Evolutionary conservation across 2,113 vertebrate species (phyloP).

Genomic region (Neodontobutis hainanensis): DNA sequence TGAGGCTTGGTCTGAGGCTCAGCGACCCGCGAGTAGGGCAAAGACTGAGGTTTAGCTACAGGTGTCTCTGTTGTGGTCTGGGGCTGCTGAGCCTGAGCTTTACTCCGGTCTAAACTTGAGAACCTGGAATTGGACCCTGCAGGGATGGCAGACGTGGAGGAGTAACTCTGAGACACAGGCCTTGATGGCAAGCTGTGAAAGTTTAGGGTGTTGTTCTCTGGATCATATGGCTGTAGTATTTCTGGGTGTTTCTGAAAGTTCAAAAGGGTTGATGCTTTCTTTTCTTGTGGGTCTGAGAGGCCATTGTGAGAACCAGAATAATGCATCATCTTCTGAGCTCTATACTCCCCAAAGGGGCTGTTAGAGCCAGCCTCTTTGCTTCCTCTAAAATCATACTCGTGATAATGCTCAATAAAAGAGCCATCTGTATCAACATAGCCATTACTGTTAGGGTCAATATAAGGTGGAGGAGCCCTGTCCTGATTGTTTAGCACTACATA

Average conservation of each 20-base stretch:
- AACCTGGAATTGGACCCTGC: constrained; percentile 41
- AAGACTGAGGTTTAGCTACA: constrained; percentile 32
- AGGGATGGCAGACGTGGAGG: constrained; percentile 62
- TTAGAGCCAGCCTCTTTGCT: constrained; percentile 64
- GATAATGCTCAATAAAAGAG: constrained; percentile 71
- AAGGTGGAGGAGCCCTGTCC: constrained; percentile 79
- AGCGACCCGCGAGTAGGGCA: constrained; percentile 39
- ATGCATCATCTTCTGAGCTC: constrained; percentile 71
- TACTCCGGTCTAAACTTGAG: constrained; percentile 69
- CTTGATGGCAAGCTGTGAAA: constrained; percentile 62
- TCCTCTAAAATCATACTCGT: constrained; percentile 73
- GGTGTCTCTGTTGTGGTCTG: constrained; percentile 29
- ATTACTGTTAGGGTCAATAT: constrained; percentile 75
- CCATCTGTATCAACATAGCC: constrained; percentile 67
- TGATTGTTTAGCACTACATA: constrained; percentile 96
- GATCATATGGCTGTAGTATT: constrained; percentile 90
- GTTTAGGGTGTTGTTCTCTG: constrained; percentile 80
- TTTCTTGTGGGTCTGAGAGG: constrained; percentile 56
- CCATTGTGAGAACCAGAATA: constrained; percentile 73
- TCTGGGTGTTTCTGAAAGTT: constrained; percentile 94
- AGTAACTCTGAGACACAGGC: constrained; percentile 61
- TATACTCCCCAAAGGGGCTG: constrained; percentile 78
- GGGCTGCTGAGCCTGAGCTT: constrained; percentile 18
- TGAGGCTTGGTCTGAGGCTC: constrained; percentile 53
- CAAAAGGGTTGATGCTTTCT: constrained; percentile 78